Evolutionary conservation across 2,113 vertebrate species (phyloP).

Genomic region (Hemicordylus capensis): DNA sequence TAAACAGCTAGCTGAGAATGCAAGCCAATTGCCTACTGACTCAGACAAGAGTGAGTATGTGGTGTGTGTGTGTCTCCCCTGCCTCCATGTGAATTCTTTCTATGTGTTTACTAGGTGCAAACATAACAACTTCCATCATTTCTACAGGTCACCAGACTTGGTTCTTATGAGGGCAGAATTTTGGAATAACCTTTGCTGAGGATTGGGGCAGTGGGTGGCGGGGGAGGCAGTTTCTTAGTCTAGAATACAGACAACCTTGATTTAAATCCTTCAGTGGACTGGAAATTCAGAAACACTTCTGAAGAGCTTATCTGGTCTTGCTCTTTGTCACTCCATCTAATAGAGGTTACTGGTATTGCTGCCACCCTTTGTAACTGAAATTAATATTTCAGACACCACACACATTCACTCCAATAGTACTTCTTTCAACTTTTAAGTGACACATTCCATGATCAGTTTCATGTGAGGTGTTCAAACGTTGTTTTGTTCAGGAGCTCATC

Average conservation of each 20-base stretch:
- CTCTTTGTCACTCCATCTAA: slow-evolving; percentile 12
- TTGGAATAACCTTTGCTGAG: not conserved
- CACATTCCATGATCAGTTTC: not conserved
- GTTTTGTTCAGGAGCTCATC: not conserved
- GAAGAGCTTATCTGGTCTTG: slow-evolving; percentile 33
- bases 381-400: not conserved
- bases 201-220: too few species aligned
- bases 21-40: too few species aligned
- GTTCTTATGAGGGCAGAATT: not conserved
- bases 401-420: not conserved
- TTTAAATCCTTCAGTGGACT: slow-evolving; percentile 24
- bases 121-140: too few species aligned
- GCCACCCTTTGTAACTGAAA: not conserved
- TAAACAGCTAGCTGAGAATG: too few species aligned
- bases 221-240: not conserved
- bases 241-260: not conserved
- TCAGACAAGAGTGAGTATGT: too few species aligned
- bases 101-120: too few species aligned
- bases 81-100: too few species aligned
- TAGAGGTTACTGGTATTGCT: not conserved
- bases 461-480: not conserved
- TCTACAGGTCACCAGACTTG: not conserved
- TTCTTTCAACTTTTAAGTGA: not conserved
- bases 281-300: slow-evolving; percentile 34
- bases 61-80: too few species aligned